A percentile compares a stretch with the other conserved stretches of the same genome.
phyloP scores from a whole-genome alignment of 2,888 invertebrate genomes.

The Phaonia tiefii region DNA sequence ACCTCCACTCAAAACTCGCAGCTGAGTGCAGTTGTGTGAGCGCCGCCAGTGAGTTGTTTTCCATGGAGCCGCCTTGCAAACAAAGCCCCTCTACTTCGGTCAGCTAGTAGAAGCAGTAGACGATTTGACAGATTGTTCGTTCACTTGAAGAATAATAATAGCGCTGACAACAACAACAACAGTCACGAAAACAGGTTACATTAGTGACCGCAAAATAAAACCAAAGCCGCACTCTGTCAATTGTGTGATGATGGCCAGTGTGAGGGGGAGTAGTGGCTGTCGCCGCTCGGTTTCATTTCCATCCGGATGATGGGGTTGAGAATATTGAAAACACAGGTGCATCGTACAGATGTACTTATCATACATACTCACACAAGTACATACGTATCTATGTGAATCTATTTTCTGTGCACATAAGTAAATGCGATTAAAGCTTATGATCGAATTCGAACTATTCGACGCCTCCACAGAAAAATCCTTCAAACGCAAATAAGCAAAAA shows the following conservation, averaged over 20 bases:
- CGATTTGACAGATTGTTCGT: constrained; percentile 46
- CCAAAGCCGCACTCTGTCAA: neutral
- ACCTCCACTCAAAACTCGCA: neutral
- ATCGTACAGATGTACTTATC: constrained; percentile 6
- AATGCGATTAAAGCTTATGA: no score
- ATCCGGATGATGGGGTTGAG: neutral
- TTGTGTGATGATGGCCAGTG: constrained; percentile 4
- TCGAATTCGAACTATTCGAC: no score
- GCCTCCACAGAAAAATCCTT: constrained; percentile 18
- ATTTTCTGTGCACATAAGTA: neutral
- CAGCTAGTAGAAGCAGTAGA: constrained; percentile 40
- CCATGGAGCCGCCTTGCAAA: neutral
- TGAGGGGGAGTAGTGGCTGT: neutral
- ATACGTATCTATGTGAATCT: neutral
- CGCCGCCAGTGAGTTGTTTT: neutral
- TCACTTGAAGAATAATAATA: constrained; percentile 54
- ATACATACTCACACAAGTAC: neutral
- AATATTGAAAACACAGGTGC: constrained; percentile 54
- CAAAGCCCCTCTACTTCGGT: constrained; percentile 14
- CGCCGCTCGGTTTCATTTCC: constrained; percentile 1
- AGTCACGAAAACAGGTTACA: constrained; percentile 60
- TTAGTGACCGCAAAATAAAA: constrained; percentile 60
- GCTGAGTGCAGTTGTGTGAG: neutral
- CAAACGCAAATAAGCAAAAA: constrained; percentile 17
- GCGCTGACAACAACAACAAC: constrained; percentile 18